Evolutionary conservation across 2,113 vertebrate species (phyloP).

Genomic region (Caracal caracal): DNA sequence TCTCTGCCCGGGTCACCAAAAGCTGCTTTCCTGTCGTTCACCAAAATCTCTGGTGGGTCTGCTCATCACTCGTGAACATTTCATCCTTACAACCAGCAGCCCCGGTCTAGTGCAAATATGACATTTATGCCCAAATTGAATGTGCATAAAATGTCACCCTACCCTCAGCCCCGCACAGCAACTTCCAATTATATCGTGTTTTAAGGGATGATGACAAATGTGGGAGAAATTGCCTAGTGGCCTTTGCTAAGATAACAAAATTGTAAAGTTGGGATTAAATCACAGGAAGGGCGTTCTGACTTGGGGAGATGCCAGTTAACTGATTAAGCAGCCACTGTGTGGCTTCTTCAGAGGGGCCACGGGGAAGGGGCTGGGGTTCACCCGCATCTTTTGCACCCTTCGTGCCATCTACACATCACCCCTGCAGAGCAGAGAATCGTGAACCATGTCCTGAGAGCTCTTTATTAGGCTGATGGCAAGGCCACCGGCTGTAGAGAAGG

Average conservation of each 20-base stretch:
- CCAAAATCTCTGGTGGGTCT: background rate
- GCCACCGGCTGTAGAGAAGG: background rate
- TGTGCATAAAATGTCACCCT: slow-evolving; percentile 23
- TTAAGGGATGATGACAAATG: background rate
- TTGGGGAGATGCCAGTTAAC: background rate
- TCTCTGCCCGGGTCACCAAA: background rate
- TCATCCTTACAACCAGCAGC: background rate
- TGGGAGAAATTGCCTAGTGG: background rate
- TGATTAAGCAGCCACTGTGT: background rate
- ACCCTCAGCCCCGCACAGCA: background rate
- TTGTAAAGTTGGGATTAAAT: background rate
- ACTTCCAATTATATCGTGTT: slow-evolving; percentile 32
- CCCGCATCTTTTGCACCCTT: background rate
- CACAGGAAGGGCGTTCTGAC: background rate
- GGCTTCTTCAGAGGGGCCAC: background rate
- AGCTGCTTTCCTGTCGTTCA: accelerated
- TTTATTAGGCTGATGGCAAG: background rate
- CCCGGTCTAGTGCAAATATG: background rate
- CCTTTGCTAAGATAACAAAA: slow-evolving; percentile 25
- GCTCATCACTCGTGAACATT: background rate
- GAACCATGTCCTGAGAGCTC: background rate
- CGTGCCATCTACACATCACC: accelerated
- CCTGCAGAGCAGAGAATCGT: accelerated
- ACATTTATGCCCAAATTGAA: slow-evolving; percentile 41
- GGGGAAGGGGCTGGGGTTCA: background rate